Evolutionary conservation across 2,888 invertebrate species (phyloP).

Genomic region (Cheilosia pagana): DNA sequence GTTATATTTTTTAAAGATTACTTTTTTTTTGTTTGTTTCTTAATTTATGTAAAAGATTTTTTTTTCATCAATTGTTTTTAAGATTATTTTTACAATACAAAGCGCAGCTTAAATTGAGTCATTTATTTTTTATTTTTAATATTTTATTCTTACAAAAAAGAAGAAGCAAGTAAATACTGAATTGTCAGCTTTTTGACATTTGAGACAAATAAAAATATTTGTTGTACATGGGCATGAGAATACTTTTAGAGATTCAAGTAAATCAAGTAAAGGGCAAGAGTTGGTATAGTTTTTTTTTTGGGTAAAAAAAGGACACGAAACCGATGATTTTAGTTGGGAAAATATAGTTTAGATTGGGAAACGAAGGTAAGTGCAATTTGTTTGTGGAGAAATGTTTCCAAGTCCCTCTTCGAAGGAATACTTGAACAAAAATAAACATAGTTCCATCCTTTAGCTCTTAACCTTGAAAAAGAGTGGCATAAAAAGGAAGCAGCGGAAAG

Average conservation of each 20-base stretch:
- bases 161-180: conserved; percentile 25
- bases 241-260: background rate
- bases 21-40: conserved; percentile 48
- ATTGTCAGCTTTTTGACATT: conserved; percentile 40
- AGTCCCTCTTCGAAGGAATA: too few relatives aligned
- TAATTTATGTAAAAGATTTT: conserved; percentile 59
- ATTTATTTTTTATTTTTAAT: conserved; percentile 54
- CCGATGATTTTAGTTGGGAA: background rate
- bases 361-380: too few relatives aligned
- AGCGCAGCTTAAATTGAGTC: conserved; percentile 73
- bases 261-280: background rate
- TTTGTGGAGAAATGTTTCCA: too few relatives aligned
- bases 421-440: too few relatives aligned
- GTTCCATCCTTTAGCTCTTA: too few relatives aligned
- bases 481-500: too few relatives aligned
- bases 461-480: too few relatives aligned
- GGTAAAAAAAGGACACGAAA: background rate
- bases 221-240: conserved; percentile 32
- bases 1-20: conserved; percentile 1
- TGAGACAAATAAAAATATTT: conserved; percentile 53
- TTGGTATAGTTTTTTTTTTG: background rate
- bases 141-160: conserved; percentile 45
- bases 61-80: conserved; percentile 33
- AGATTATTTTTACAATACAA: conserved; percentile 46
- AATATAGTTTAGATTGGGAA: too few relatives aligned